Conservation (phyloP, 1,140 invertebrate species). For the Gyrodactylus bullatarudis region DNA sequence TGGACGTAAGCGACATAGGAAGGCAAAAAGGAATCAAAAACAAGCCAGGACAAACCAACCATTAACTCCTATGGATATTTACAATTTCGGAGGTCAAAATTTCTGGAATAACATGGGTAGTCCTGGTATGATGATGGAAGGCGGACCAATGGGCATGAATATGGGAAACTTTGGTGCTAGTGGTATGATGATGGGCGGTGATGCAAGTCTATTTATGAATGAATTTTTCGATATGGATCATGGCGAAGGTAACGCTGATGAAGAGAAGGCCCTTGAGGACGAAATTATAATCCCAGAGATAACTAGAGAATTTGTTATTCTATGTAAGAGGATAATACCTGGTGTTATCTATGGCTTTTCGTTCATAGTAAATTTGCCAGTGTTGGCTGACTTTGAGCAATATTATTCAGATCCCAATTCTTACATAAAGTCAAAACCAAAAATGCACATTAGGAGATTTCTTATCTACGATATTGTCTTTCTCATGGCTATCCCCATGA, state of each 20-base stretch:
- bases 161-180: not conserved
- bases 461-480: not conserved
- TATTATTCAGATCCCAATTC: not conserved
- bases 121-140: not conserved
- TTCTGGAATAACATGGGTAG: not conserved
- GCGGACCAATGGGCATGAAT: not conserved
- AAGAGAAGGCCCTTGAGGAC: not conserved
- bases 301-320: not conserved
- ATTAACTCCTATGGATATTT: not conserved
- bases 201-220: not conserved
- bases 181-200: not conserved
- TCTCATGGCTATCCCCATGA: not conserved
- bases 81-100: not conserved
- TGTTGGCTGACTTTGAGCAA: not conserved
- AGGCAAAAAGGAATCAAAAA: not conserved
- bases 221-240: not conserved
- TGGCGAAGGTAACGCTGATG: not conserved
- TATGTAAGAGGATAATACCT: not conserved
- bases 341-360: not conserved
- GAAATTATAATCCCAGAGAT: not conserved
- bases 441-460: not conserved
- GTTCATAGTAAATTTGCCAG: not conserved
- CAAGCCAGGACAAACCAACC: not conserved
- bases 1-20: not conserved
- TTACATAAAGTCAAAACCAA: not conserved